Conservation (phyloP, 2,888 invertebrate species). For the Eucera pruinosa region DNA sequence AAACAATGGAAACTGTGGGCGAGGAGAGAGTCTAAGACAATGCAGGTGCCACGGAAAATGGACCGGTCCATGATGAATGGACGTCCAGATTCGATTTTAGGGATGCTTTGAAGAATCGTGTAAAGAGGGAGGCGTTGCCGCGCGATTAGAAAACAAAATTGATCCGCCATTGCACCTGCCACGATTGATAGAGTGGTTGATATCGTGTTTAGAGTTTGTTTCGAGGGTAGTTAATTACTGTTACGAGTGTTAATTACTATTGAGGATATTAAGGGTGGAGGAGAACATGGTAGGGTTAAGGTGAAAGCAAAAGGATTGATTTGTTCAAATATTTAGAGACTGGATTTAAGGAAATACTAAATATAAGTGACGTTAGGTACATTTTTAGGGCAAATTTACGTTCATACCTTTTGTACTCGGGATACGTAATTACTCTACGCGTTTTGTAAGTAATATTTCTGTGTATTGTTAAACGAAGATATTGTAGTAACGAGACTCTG, state of each 20-base stretch:
- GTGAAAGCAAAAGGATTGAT: no score
- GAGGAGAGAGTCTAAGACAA: constrained; percentile 71
- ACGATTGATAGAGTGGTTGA: background rate
- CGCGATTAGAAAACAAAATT: constrained; percentile 66
- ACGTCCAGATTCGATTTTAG: constrained; percentile 35
- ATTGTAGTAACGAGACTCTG: no score
- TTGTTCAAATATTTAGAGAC: no score
- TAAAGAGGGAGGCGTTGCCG: constrained; percentile 72
- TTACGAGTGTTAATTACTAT: background rate
- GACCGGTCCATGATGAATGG: constrained; percentile 61
- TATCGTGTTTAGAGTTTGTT: background rate
- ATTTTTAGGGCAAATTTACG: no score
- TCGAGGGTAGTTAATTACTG: background rate
- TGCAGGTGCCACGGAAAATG: constrained; percentile 69
- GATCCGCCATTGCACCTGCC: constrained; percentile 60
- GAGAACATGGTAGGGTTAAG: no score
- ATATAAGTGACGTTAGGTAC: no score
- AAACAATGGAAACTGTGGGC: constrained; percentile 67
- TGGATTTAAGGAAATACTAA: no score
- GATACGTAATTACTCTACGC: no score
- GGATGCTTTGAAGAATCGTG: constrained; percentile 71
- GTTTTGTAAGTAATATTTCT: no score
- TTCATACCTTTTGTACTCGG: no score
- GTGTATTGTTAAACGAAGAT: no score
- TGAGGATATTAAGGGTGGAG: no score